Percentiles rank a stretch among this genome's conserved stretches.
These are phyloP conservation scores for Protodeltote pygarga DNA, from an alignment of 2,888 invertebrate genomes.

Conservation along the genomic window DNA sequence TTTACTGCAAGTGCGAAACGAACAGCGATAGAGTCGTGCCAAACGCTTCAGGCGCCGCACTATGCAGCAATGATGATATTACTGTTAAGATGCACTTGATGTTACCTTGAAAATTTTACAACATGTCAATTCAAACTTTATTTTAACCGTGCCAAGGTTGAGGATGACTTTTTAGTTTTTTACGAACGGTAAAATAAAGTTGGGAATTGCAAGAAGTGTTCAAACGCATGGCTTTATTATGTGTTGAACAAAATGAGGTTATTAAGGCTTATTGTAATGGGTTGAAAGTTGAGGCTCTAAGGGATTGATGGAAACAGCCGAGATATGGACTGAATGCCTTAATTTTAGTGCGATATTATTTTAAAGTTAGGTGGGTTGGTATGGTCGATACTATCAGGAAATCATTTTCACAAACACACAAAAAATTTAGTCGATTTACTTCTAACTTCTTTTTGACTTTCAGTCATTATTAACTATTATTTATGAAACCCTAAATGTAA, in stretches of 20 bases:
- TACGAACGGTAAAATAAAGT: constrained; percentile 35
- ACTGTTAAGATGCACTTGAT: constrained; percentile 62
- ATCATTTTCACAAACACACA: too few relatives aligned
- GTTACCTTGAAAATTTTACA: constrained; percentile 11
- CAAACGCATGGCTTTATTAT: constrained; percentile 74
- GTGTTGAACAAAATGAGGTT: constrained; percentile 75
- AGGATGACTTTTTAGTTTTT: constrained; percentile 23
- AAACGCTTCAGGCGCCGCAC: constrained; percentile 70
- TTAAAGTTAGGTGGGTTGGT: too few relatives aligned
- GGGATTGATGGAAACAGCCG: constrained; percentile 30
- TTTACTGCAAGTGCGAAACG: constrained; percentile 39
- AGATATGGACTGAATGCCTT: constrained; percentile 8
- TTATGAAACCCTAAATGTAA: neutral
- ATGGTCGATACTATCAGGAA: too few relatives aligned
- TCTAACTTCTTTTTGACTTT: too few relatives aligned
- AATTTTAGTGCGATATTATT: constrained; percentile 5
- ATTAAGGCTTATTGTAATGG: constrained; percentile 66
- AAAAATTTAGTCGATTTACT: too few relatives aligned
- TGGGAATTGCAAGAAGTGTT: constrained; percentile 53
- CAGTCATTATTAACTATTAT: too few relatives aligned
- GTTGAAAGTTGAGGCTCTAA: constrained; percentile 46
- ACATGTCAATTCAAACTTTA: constrained; percentile 54
- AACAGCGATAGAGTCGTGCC: constrained; percentile 57
- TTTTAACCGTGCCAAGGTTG: constrained; percentile 47
- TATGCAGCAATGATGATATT: constrained; percentile 74